Percentiles rank a stretch among this genome's conserved stretches.
These are phyloP conservation scores for Allobates femoralis DNA, from an alignment of 2,797 vertebrate species.

Conservation along the genomic window DNA sequence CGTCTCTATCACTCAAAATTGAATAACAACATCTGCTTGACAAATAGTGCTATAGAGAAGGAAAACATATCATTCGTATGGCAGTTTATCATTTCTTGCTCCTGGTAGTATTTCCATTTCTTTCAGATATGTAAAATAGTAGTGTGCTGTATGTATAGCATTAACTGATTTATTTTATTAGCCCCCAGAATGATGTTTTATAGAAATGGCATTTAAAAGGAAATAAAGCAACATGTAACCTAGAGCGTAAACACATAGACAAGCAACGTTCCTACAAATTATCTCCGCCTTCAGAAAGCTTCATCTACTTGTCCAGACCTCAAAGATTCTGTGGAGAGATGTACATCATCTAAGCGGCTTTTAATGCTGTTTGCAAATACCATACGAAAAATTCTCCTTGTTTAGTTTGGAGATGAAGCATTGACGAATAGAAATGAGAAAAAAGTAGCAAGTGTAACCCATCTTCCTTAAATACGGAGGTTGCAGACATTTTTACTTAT, in stretches of 20 bases:
- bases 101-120: constrained; percentile 59
- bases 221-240: constrained; percentile 12
- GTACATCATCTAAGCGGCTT: background rate
- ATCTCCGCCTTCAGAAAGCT: background rate
- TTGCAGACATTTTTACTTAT: background rate
- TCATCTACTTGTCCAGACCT: background rate
- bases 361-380: background rate
- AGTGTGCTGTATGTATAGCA: constrained; percentile 50
- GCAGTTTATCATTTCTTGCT: constrained; percentile 64
- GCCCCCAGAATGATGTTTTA: constrained; percentile 53
- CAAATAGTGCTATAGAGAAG: constrained; percentile 70
- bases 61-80: constrained; percentile 70
- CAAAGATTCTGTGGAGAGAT: background rate
- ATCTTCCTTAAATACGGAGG: background rate
- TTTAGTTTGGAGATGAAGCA: background rate
- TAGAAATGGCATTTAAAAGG: constrained; percentile 46
- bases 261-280: background rate
- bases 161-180: constrained; percentile 63
- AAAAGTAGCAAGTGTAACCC: background rate
- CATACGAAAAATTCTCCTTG: background rate
- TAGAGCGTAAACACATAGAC: constrained; percentile 27
- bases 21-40: constrained; percentile 72
- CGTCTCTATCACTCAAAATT: constrained; percentile 72
- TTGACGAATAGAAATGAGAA: background rate
- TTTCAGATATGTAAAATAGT: constrained; percentile 57